Percentiles rank a stretch among this genome's conserved stretches.
Conservation (phyloP, 2,797 vertebrate species). For the Poeciliopsis turneri region DNA sequence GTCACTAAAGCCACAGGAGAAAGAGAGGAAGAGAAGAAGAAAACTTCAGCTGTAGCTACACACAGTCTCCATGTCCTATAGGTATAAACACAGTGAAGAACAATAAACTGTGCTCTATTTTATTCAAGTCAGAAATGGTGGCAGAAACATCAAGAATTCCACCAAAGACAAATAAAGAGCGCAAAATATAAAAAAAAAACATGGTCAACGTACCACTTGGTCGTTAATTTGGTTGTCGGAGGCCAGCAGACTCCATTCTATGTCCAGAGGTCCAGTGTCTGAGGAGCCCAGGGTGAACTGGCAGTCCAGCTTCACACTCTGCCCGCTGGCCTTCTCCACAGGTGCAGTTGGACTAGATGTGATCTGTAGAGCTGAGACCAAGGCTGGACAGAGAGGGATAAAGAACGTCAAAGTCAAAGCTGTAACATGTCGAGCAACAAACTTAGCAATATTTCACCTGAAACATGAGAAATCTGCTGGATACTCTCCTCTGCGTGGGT, state of each 20-base stretch:
- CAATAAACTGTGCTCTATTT: background rate
- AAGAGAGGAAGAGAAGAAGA: conserved; percentile 20
- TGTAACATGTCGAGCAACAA: background rate
- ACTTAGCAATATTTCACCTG: background rate
- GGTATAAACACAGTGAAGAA: background rate
- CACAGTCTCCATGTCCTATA: background rate
- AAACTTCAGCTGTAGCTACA: background rate
- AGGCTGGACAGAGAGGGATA: conserved; percentile 55
- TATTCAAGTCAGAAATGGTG: background rate
- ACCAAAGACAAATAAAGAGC: background rate
- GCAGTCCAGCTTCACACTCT: conserved; percentile 88
- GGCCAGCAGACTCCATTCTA: conserved; percentile 91
- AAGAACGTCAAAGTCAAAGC: conserved; percentile 9
- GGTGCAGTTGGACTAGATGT: conserved; percentile 68
- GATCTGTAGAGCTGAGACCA: conserved; percentile 81
- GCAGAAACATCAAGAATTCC: background rate
- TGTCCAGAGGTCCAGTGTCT: conserved; percentile 88
- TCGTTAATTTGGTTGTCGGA: conserved; percentile 89
- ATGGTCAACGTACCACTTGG: conserved; percentile 81
- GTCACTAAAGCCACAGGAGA: conserved; percentile 30
- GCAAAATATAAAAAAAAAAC: background rate
- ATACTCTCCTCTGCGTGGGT: background rate
- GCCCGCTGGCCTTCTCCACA: conserved; percentile 89
- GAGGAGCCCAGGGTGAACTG: conserved; percentile 78
- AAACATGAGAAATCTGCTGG: too few relatives aligned